Base-by-base conservation (phyloP, 2,113 vertebrate species). In the Pomatostomus ruficeps region DNA sequence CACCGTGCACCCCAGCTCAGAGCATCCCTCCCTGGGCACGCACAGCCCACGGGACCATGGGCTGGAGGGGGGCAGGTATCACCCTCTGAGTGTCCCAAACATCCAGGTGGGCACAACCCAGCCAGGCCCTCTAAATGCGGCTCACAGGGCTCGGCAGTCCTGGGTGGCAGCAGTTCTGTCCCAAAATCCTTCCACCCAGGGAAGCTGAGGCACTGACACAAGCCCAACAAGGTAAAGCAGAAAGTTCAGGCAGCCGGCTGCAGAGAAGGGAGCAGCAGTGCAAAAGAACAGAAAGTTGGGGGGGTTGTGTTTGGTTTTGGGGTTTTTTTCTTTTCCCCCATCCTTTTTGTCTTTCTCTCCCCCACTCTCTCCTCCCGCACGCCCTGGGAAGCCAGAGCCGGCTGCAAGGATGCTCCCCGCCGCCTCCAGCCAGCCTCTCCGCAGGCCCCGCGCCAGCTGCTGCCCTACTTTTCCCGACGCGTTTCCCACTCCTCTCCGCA, bases 161-260 rank as follows among this genome's bases (percentile, higher is more conserved):
- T 25, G 29, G 10, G 8, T 16, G 25, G 14, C 46, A 59, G 55
- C 22, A 42, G 20, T 78, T 65, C 12, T 31, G 13, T 42, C 42
- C 70, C 65, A 48, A 73, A 81, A 74, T 18, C 51, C 70, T 46
- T 57, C 36, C 38, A 61, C 36, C 43, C 23, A 12, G 17, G 2
- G 22, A 72, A 52, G 43, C 22, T 0, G 0, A 36, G 2, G 57
- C 1, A 2, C 11, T 3, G 25, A 23, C 23, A 13, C 0, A 1
- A 74, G 24, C 36, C 57, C 46, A 48, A 7, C 17, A 4, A 46
- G 29, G 59, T 24, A 21, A 86, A 74, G 22, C 42, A 43, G 10
- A 20, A 86, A 66, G 65, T 72, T 83, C 2, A 14, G 11, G 57
- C 45, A 54, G 61, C 65, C 54, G 81, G 31, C 14, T 85, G 57